phyloP scores from a whole-genome alignment of 2,888 invertebrate species.

The Elaeidobius kamerunicus region DNA sequence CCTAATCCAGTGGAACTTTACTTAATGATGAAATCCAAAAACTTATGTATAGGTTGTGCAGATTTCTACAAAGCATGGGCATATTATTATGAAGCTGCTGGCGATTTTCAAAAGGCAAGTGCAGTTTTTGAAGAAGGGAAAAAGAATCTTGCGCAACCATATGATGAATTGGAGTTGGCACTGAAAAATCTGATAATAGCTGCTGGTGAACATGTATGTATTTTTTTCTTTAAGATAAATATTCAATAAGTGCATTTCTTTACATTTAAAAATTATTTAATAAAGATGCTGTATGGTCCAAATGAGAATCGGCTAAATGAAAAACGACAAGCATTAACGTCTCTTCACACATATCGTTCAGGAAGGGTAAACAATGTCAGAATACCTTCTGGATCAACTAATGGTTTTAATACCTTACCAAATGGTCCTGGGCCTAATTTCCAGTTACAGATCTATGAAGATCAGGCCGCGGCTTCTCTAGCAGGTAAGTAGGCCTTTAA shows the following conservation, averaged over 20 bases:
- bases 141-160: constrained; percentile 73
- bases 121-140: constrained; percentile 77
- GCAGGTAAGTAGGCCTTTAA: constrained; percentile 6
- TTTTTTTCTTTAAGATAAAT: too few relatives aligned
- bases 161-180: constrained; percentile 70
- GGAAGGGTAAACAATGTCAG: constrained; percentile 54
- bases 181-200: constrained; percentile 52
- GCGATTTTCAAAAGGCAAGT: constrained; percentile 81
- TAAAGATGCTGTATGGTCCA: constrained; percentile 60
- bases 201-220: constrained; percentile 46
- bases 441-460: constrained; percentile 16
- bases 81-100: constrained; percentile 76
- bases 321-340: constrained; percentile 74
- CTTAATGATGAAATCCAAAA: constrained; percentile 74
- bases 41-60: constrained; percentile 77
- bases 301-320: constrained; percentile 56
- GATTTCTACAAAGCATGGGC: constrained; percentile 90
- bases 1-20: constrained; percentile 76
- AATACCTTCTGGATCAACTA: constrained; percentile 25
- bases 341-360: constrained; percentile 65
- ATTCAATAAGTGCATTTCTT: too few relatives aligned
- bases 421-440: constrained; percentile 9
- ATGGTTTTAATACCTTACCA: constrained; percentile 8
- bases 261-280: too few relatives aligned
- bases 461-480: constrained; percentile 12